A percentile compares a stretch with the other conserved stretches of the same genome.
These are phyloP conservation scores for Anthoscopus minutus DNA, from an alignment of 2,113 vertebrate genomes.

Conservation along the genomic window DNA sequence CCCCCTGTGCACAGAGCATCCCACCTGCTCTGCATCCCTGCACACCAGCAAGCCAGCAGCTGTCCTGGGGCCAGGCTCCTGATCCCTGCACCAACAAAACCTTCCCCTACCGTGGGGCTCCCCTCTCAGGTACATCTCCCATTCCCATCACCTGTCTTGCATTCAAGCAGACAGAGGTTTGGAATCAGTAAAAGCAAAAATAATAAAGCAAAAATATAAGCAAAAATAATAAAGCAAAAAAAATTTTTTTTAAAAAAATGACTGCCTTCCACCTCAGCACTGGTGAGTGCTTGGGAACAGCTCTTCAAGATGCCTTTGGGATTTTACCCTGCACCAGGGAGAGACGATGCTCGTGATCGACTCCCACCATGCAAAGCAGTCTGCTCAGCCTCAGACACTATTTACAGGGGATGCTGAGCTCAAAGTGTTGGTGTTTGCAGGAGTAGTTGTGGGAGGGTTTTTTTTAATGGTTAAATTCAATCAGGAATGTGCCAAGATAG, in stretches of 20 bases:
- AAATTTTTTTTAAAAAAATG: too few species aligned
- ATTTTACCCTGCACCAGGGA: not conserved
- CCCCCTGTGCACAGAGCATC: fast-evolving
- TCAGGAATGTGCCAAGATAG: conserved; percentile 42
- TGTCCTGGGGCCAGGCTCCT: not conserved
- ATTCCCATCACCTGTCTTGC: not conserved
- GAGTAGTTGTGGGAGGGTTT: not conserved
- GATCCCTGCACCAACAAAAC: not conserved
- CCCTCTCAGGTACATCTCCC: not conserved
- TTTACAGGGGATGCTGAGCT: not conserved
- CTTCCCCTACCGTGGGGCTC: not conserved
- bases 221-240: too few species aligned
- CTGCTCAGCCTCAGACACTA: not conserved
- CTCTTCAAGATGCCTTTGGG: not conserved
- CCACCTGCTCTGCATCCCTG: not conserved
- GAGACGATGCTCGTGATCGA: not conserved
- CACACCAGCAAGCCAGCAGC: not conserved
- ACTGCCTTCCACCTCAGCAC: not conserved
- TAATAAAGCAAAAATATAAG: not conserved
- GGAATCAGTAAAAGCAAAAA: not conserved
- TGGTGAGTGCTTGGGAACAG: not conserved
- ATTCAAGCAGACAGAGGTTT: not conserved
- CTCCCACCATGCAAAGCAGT: not conserved
- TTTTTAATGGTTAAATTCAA: conserved; percentile 17
- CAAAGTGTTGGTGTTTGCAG: not conserved